These are phyloP conservation scores for Oasisia sp. DNA, from an alignment of 2,888 invertebrate genomes.

Conservation along the genomic window DNA sequence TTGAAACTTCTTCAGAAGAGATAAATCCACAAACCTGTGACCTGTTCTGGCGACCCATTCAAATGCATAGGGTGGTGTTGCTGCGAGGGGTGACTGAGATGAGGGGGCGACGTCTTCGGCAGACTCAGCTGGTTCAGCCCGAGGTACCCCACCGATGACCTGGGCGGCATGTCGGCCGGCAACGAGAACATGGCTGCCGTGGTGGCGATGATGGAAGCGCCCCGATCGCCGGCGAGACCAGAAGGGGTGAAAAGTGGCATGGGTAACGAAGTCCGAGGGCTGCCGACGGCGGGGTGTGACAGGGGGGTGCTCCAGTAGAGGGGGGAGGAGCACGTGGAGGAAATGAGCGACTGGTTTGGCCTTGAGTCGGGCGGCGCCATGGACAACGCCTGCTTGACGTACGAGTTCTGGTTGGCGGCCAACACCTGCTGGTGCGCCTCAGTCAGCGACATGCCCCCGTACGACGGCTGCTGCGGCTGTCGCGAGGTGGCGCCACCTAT, in stretches of 20 bases:
- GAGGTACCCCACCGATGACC: neutral
- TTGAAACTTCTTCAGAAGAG: neutral
- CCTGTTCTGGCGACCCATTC: neutral
- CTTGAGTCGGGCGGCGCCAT: neutral
- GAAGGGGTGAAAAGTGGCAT: neutral
- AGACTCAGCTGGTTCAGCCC: neutral
- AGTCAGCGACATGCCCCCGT: neutral
- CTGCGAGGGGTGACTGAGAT: constrained; percentile 3
- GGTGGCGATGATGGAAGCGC: neutral
- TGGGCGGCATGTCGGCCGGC: neutral
- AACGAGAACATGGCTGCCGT: neutral
- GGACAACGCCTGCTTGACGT: neutral
- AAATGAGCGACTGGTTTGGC: neutral
- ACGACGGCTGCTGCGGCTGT: neutral
- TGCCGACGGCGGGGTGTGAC: neutral
- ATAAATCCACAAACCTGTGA: neutral
- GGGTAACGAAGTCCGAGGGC: neutral
- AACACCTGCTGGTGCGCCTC: neutral
- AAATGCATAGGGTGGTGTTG: neutral
- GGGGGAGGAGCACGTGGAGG: neutral
- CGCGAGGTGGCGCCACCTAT: neutral
- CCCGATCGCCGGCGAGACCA: neutral
- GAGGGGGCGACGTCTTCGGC: neutral
- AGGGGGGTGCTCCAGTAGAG: neutral
- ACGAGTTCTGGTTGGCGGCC: neutral